phyloP scores from a whole-genome alignment of 1,140 invertebrate genomes.

The Ridgeia piscesae region DNA sequence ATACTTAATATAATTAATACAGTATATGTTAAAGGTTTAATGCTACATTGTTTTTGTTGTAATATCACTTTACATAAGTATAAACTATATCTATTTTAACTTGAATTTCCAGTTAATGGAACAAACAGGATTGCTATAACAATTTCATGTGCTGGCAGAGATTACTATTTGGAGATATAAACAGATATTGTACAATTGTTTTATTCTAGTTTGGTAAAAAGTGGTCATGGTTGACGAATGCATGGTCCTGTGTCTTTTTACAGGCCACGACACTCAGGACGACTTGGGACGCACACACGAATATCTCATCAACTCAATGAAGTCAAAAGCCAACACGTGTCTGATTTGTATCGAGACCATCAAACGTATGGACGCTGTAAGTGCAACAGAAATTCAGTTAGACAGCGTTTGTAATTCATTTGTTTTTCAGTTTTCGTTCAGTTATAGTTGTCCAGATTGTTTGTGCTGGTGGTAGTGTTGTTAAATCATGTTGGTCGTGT shows the following conservation, averaged over 20 bases:
- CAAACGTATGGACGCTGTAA: slow-evolving; percentile 76
- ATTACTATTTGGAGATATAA: no score
- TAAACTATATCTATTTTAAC: neutral
- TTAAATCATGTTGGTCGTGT: no score
- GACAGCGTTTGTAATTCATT: no score
- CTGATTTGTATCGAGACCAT: slow-evolving; percentile 89
- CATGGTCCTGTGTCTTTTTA: neutral
- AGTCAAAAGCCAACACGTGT: slow-evolving; percentile 78
- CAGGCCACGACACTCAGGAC: neutral
- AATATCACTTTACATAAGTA: neutral
- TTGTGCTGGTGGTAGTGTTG: no score
- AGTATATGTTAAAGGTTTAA: no score
- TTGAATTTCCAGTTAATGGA: neutral
- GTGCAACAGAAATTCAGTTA: slow-evolving; percentile 28
- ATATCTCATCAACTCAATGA: slow-evolving; percentile 74
- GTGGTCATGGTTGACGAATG: neutral
- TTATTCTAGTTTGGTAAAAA: neutral
- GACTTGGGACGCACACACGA: slow-evolving; percentile 67
- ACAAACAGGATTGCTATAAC: no score
- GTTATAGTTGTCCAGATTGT: no score
- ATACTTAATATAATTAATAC: no score
- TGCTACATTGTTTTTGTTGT: no score
- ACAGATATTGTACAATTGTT: neutral
- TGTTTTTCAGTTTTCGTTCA: no score
- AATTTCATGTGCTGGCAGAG: no score